Evolutionary conservation across 2,113 vertebrate species (phyloP).

Genomic region (Macheiramphus alcinus): DNA sequence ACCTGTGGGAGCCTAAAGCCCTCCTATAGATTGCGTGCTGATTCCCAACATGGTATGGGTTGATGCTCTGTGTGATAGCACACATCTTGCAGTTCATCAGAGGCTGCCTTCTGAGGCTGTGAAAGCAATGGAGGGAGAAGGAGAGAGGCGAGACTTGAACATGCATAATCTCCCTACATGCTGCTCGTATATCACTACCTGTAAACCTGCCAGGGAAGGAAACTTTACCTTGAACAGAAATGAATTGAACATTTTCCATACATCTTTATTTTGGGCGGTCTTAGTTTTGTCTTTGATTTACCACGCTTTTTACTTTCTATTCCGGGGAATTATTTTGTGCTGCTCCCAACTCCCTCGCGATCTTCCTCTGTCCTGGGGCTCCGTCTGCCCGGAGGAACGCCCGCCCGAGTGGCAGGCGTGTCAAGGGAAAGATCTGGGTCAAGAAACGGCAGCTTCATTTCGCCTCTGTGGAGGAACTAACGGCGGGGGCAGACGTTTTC

Average conservation of each 20-base stretch:
- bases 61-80: neutral
- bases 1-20: neutral
- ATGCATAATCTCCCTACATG: fast-evolving
- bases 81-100: neutral
- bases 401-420: fast-evolving
- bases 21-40: neutral
- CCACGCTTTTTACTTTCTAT: neutral
- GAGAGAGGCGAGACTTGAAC: neutral
- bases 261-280: neutral
- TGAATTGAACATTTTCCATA: neutral
- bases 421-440: neutral
- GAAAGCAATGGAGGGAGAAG: neutral
- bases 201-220: neutral
- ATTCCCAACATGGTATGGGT: neutral
- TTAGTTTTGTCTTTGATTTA: neutral
- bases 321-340: neutral
- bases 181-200: neutral
- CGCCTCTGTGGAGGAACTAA: fast-evolving
- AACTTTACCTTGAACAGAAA: neutral
- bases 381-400: neutral
- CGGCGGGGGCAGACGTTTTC: neutral
- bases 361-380: no score
- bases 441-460: neutral
- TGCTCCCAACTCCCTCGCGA: fast-evolving
- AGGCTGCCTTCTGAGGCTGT: neutral